Evolutionary conservation across 2,797 vertebrate species (phyloP), one percentile per base, ranked within the genome.

Genomic region (Lophius americanus): DNA sequence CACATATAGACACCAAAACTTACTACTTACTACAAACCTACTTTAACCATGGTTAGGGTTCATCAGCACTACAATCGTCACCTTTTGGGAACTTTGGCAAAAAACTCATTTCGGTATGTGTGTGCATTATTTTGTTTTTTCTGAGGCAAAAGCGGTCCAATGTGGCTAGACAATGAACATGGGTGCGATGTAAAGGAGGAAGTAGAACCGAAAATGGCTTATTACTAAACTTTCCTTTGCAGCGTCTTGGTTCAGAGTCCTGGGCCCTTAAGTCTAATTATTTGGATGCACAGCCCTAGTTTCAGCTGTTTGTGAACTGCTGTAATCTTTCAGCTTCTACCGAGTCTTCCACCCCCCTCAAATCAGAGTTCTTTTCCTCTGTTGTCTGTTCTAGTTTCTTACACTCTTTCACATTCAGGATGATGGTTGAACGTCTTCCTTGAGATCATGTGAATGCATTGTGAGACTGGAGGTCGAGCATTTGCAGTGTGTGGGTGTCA

Each of bases 371-470:
- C 35, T n/a, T 35, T 0, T 46, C 7, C 53, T 73, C 42, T 55
- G 11, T 44, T 53, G 39, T 79, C 73, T 63, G 1, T 42, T 43
- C 72, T 73, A 58, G 48, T 81, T 73, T 60, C 66, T 41, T 42
- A 68, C 14, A 52, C 37, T 53, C 37, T 79, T 46, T 55, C 70
- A 37, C 60, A 65, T 68, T 52, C 51, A 46, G 39, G 57, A 75
- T 75, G 74, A 84, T 81, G 67, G 78, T 70, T 87, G 73, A 56
- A 76, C 77, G 66, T 81, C 64, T 43, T 51, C 13, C 36, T 43
- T 14, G 41, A 78, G 56, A 51, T 37, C 1, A 9, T 50, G 14
- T 23, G 23, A 23, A 23, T 23, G 23, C 23, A 23, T 23, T 23
- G 23, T 23, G 23, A 23, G 23, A 23, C 23, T 23, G 2, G 23